These are phyloP conservation scores for Scotopteryx bipunctaria DNA, from an alignment of 2,888 invertebrate species.

Conservation along the genomic window DNA sequence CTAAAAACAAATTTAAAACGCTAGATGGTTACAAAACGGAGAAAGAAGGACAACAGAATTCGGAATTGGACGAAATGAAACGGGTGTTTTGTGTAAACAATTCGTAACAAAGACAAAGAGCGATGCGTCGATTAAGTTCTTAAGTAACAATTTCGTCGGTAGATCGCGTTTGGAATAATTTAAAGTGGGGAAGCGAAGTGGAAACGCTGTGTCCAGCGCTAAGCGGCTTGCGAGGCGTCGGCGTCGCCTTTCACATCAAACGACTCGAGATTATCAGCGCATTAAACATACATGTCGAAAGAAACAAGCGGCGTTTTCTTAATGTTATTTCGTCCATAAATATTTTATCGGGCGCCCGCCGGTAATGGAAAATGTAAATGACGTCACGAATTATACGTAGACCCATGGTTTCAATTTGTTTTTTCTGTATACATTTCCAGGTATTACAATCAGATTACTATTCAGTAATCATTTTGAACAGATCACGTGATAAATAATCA, in stretches of 20 bases:
- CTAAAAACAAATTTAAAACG: slow-evolving; percentile 32
- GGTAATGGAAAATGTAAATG: slow-evolving; percentile 74
- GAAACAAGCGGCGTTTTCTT: slow-evolving; percentile 68
- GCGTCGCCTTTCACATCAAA: slow-evolving; percentile 68
- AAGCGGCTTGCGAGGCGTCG: slow-evolving; percentile 62
- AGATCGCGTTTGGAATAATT: slow-evolving; percentile 63
- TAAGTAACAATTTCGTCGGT: slow-evolving; percentile 67
- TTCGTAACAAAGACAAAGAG: slow-evolving; percentile 54
- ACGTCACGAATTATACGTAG: slow-evolving; percentile 45
- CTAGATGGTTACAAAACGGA: slow-evolving; percentile 32
- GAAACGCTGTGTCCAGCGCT: slow-evolving; percentile 50
- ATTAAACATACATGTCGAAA: slow-evolving; percentile 74
- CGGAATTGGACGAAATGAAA: slow-evolving; percentile 49
- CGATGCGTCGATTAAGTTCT: slow-evolving; percentile 63
- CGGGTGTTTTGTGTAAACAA: slow-evolving; percentile 47
- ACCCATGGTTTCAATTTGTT: slow-evolving; percentile 38
- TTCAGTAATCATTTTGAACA: slow-evolving; percentile 18
- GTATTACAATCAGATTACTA: slow-evolving; percentile 23
- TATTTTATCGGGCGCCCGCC: slow-evolving; percentile 61
- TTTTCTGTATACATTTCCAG: slow-evolving; percentile 25
- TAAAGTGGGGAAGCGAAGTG: slow-evolving; percentile 43
- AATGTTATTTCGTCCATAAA: slow-evolving; percentile 75
- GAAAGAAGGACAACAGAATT: slow-evolving; percentile 24
- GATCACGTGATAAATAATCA: too few species aligned
- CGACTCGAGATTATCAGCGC: slow-evolving; percentile 64